Conservation (phyloP, 2,113 vertebrate species). For the Anguilla japonica region DNA sequence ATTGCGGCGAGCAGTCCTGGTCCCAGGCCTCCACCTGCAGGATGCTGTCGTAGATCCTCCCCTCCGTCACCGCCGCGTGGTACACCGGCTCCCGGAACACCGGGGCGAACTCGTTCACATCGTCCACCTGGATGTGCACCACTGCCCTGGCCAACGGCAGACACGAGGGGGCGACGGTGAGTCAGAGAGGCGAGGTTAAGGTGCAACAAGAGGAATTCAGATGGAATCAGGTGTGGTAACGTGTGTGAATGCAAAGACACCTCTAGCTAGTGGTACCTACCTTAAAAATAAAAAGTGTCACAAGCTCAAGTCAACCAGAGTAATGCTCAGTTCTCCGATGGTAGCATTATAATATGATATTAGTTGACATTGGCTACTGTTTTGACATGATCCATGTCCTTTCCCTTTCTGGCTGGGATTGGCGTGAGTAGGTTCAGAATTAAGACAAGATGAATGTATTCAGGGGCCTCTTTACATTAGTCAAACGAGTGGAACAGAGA, state of each 20-base stretch:
- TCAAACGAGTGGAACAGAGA: not conserved
- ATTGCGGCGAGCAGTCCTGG: constrained; percentile 94
- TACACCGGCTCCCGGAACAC: constrained; percentile 86
- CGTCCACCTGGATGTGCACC: constrained; percentile 96
- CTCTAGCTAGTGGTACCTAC: not conserved
- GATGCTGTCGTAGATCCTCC: constrained; percentile 94
- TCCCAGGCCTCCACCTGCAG: constrained; percentile 94
- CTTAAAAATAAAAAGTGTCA: not conserved
- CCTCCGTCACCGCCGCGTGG: constrained; percentile 84
- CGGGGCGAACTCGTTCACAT: constrained; percentile 92
- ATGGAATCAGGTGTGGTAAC: not conserved
- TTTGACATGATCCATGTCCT: not conserved
- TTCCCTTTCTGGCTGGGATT: not conserved
- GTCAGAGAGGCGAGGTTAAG: not conserved
- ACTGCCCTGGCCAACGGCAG: constrained; percentile 78
- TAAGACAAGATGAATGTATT: not conserved
- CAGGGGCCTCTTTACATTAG: not conserved
- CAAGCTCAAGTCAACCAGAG: not conserved
- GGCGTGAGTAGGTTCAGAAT: not conserved
- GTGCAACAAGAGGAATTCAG: not conserved
- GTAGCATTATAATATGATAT: not conserved
- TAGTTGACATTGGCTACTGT: not conserved
- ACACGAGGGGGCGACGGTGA: not conserved
- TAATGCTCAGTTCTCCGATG: not conserved
- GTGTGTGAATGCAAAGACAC: not conserved